Base-by-base conservation (phyloP, 2,888 invertebrate species). In the Seladonia tumulorum region DNA sequence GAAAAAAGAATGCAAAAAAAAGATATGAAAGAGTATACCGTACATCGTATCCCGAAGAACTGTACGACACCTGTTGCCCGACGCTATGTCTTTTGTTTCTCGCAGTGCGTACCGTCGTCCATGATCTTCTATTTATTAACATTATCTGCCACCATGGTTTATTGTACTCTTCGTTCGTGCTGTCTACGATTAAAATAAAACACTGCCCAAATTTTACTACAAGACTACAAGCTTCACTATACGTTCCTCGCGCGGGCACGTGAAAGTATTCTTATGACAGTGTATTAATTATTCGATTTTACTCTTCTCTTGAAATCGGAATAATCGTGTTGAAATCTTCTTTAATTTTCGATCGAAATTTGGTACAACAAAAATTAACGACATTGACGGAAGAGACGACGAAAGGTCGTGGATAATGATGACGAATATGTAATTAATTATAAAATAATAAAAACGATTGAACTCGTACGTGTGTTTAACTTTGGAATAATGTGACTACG, bases 91-190 rank as follows among this genome's bases (percentile, higher is more conserved):
- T 74, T 71, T 71, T 68, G 81, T 86, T 85, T 83, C 90, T 90
- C 88, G 89, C 89, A 92, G 83, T 88, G 88, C 88, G 90, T 88
- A 89, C 77, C 78, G 60, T 86, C 88, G 88, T 83, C 86, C 90
- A 92, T 85, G 90, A 88, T 93, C 82, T 92, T 91, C 90, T 93
- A 92, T 92, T 92, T 92, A 93, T 93, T 92, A 90, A 93, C 90
- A 88, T 88, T 84, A 88, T 88, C 78, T 85, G 87, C 83, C 89
- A 89, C 87, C 81, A 85, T 79, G 83, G 85, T 87, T 87, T 91
- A 91, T 86, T 93, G 91, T 93, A 91, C 89, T 87, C 77, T 82
- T 86, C 90, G 83, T 90, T 82, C 91, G 87, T 91, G 79, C 82
- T 92, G 89, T 91, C 89, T 90, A 89, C 89, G 88, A 93, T 92